A percentile compares a stretch with the other conserved stretches of the same genome.
Evolutionary conservation across 2,113 vertebrate species (phyloP).

Genomic region (Dipodomys stephensi): DNA sequence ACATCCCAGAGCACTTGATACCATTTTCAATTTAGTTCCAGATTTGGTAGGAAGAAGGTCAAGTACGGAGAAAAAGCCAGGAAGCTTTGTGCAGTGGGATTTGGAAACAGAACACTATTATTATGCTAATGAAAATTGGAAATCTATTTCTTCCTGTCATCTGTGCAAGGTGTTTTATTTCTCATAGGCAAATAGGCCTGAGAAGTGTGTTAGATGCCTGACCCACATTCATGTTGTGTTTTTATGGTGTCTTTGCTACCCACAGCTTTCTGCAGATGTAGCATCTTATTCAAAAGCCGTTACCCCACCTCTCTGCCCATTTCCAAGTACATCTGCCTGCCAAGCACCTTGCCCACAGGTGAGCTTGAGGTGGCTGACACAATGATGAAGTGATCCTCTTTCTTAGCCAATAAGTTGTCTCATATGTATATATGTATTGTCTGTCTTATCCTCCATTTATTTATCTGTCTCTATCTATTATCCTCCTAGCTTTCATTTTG

Average conservation of each 20-base stretch:
- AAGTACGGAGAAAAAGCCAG: background rate
- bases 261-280: background rate
- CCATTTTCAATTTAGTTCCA: background rate
- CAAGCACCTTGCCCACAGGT: background rate
- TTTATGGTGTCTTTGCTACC: background rate
- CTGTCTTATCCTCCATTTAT: too few species aligned
- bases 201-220: background rate
- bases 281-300: background rate
- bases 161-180: background rate
- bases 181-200: background rate
- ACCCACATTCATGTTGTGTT: background rate
- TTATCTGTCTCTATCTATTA: too few species aligned
- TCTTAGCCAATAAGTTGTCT: background rate
- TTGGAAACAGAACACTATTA: conserved; percentile 20
- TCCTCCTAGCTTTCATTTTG: too few species aligned
- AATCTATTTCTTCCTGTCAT: background rate
- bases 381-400: background rate
- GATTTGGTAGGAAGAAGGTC: conserved; percentile 2
- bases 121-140: conserved; percentile 12
- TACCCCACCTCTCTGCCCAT: background rate
- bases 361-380: background rate
- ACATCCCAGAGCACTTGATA: background rate
- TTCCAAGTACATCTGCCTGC: background rate
- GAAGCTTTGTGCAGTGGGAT: background rate
- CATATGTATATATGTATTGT: background rate